Evolutionary conservation across 2,888 invertebrate species (phyloP).

Genomic region (Itoplectis maculator): DNA sequence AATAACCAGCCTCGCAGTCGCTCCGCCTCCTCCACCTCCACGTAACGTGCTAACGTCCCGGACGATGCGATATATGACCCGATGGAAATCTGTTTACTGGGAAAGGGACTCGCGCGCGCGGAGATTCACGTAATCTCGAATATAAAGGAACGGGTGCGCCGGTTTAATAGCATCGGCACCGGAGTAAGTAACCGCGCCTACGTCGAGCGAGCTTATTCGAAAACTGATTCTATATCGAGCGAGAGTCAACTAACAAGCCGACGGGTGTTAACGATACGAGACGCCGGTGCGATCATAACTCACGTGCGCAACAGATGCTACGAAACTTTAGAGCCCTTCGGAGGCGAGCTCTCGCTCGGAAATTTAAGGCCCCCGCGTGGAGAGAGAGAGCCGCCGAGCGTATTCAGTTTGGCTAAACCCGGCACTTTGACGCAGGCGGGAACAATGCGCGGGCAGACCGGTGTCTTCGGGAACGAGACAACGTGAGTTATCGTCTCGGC

Average conservation of each 20-base stretch:
- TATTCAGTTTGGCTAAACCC: slow-evolving; percentile 10
- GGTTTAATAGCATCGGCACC: background rate
- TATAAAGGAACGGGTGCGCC: background rate
- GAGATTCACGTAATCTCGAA: slow-evolving; percentile 11
- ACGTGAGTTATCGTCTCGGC: background rate
- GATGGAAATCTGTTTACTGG: slow-evolving; percentile 26
- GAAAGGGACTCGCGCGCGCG: background rate
- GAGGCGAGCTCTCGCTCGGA: slow-evolving; percentile 61
- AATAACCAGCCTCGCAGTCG: background rate
- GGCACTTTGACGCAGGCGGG: slow-evolving; percentile 38
- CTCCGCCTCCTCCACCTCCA: slow-evolving; percentile 18
- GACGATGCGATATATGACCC: background rate
- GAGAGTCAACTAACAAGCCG: slow-evolving; percentile 55
- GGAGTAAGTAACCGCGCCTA: background rate
- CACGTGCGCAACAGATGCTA: slow-evolving; percentile 79
- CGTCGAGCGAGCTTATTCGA: slow-evolving; percentile 7
- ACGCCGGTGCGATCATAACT: slow-evolving; percentile 68
- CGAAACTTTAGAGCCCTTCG: slow-evolving; percentile 64
- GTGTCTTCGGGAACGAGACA: background rate
- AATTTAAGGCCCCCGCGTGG: slow-evolving; percentile 63
- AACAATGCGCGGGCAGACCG: background rate
- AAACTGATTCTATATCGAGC: slow-evolving; percentile 55
- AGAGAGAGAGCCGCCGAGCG: background rate
- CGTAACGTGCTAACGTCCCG: background rate
- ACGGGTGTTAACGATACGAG: slow-evolving; percentile 68